A percentile compares a stretch with the other conserved stretches of the same genome.
Conservation (phyloP, 2,888 invertebrate species). For the Artemia sp. region DNA sequence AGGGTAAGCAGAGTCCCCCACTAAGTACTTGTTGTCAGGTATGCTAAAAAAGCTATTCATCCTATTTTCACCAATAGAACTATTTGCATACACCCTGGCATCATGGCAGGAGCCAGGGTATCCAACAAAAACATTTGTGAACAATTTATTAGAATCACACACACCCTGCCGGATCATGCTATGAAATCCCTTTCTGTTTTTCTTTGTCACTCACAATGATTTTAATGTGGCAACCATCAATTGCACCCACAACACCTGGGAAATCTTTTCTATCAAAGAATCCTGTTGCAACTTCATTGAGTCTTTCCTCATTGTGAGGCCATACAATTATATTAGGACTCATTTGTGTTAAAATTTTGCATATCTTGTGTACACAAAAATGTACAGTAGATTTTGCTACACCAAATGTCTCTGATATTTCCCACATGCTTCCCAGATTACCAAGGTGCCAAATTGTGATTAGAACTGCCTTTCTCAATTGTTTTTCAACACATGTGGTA, state of each 20-base stretch:
- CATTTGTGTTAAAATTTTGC: neutral
- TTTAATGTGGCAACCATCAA: too few species aligned
- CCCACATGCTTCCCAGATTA: too few species aligned
- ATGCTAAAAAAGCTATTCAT: neutral
- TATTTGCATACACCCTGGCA: slow-evolving; percentile 3
- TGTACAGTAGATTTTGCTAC: neutral
- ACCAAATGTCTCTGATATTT: neutral
- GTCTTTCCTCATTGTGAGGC: neutral
- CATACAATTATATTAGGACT: neutral
- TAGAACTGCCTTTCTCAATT: too few species aligned
- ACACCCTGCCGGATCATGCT: too few species aligned
- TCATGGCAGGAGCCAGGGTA: neutral
- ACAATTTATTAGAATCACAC: too few species aligned
- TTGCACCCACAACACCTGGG: too few species aligned
- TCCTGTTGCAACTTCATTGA: neutral
- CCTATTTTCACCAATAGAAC: neutral
- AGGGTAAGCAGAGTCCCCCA: neutral
- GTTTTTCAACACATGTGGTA: too few species aligned
- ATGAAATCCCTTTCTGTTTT: too few species aligned
- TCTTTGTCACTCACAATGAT: too few species aligned
- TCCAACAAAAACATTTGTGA: too few species aligned
- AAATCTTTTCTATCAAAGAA: neutral
- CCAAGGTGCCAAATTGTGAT: too few species aligned
- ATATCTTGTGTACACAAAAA: neutral
- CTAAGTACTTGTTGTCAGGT: neutral